Evolutionary conservation across 2,113 vertebrate genomes (phyloP).

Genomic region (Erpornis zantholeuca): DNA sequence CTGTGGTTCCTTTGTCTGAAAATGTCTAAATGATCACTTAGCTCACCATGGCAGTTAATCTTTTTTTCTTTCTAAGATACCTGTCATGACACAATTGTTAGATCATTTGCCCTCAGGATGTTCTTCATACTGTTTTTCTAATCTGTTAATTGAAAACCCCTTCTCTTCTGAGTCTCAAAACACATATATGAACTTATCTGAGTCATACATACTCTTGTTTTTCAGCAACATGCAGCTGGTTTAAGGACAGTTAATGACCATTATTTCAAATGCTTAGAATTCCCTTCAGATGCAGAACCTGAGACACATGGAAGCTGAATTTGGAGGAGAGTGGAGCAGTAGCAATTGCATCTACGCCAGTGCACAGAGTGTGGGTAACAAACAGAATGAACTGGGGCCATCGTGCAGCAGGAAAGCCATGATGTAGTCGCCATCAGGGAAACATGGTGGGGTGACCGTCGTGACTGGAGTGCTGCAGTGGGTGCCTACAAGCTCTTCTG

Average conservation of each 20-base stretch:
- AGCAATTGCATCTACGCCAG: neutral
- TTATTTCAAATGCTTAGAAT: neutral
- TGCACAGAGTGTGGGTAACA: fast-evolving
- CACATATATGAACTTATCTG: neutral
- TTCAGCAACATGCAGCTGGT: neutral
- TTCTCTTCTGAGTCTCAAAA: neutral
- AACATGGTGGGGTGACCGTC: neutral
- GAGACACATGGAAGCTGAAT: neutral
- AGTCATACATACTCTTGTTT: neutral
- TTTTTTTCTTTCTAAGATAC: neutral
- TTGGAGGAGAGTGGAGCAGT: neutral
- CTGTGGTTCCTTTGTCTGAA: neutral
- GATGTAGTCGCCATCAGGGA: fast-evolving
- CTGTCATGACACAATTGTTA: conserved; percentile 22
- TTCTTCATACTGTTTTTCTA: neutral
- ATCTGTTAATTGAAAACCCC: neutral
- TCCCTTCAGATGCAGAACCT: neutral
- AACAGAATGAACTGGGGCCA: neutral
- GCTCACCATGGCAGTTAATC: conserved; percentile 16
- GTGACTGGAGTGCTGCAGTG: neutral
- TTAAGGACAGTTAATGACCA: neutral
- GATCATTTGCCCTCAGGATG: conserved; percentile 9
- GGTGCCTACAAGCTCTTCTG: neutral
- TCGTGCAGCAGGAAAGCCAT: fast-evolving
- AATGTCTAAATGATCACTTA: conserved; percentile 9